Percentiles rank a stretch among this genome's conserved stretches.
phyloP scores from a whole-genome alignment of 2,888 invertebrate genomes.

The Andrena marginata region DNA sequence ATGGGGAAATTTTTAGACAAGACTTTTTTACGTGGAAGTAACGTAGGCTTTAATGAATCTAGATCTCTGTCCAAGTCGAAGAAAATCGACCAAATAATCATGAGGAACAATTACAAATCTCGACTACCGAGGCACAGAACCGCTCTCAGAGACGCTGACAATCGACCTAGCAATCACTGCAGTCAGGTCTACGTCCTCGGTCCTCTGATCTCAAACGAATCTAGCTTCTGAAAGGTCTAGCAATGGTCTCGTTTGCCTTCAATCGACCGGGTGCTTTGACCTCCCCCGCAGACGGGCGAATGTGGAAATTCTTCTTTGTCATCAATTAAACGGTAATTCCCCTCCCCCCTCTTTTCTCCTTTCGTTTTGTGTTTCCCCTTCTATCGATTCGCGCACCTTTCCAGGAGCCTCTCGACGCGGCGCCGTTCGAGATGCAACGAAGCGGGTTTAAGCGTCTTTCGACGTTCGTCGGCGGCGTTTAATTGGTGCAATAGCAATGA shows the following conservation, averaged over 20 bases:
- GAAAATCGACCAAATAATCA: slow-evolving; percentile 16
- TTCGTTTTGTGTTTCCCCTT: slow-evolving; percentile 21
- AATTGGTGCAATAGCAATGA: slow-evolving; percentile 20
- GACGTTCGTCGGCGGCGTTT: slow-evolving; percentile 12
- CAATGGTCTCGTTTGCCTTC: slow-evolving; percentile 65
- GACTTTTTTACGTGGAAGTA: neutral
- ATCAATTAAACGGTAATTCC: slow-evolving; percentile 73
- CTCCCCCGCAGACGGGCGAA: slow-evolving; percentile 49
- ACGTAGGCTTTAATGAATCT: slow-evolving; percentile 19
- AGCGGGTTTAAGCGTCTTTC: neutral
- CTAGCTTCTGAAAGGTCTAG: slow-evolving; percentile 47
- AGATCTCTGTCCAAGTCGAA: neutral
- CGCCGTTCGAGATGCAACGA: neutral
- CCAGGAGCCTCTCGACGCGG: neutral
- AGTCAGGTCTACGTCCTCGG: slow-evolving; percentile 27
- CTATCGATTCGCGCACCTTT: slow-evolving; percentile 6
- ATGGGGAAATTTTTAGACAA: neutral
- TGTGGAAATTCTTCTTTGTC: slow-evolving; percentile 70
- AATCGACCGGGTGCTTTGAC: slow-evolving; percentile 64
- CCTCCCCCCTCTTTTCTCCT: slow-evolving; percentile 33
- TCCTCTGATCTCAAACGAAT: slow-evolving; percentile 63
- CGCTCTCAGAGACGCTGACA: slow-evolving; percentile 54
- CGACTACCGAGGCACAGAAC: neutral
- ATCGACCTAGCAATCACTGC: slow-evolving; percentile 69
- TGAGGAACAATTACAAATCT: slow-evolving; percentile 34